phyloP scores from a whole-genome alignment of 2,888 invertebrate species.

The Leptopilina myrica region DNA sequence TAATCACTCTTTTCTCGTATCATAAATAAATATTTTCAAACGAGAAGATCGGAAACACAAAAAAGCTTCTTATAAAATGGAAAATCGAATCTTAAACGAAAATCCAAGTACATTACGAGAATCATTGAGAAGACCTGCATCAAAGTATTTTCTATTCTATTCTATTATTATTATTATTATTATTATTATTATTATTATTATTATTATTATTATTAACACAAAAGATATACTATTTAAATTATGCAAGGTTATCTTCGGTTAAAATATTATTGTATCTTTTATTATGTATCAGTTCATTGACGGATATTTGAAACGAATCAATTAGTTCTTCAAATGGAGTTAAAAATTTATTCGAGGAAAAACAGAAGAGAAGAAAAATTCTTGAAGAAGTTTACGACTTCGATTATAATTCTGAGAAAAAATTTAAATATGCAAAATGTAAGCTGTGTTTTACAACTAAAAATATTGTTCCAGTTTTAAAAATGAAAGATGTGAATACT shows the following conservation, averaged over 20 bases:
- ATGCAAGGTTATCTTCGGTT: neutral
- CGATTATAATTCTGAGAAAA: neutral
- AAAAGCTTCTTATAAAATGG: neutral
- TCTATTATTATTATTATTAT: no score
- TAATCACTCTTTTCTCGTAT: neutral
- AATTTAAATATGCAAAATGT: neutral
- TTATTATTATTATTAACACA: no score
- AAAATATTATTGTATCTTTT: neutral
- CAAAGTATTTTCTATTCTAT: neutral
- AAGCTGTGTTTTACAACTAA: neutral
- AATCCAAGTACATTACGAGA: neutral
- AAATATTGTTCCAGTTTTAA: neutral
- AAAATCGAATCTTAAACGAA: neutral
- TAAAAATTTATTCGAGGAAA: no score
- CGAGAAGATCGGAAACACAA: neutral
- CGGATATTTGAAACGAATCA: neutral
- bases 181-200: no score
- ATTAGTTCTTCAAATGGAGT: no score
- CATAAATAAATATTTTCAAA: neutral
- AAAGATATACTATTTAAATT: no score
- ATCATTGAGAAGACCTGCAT: neutral
- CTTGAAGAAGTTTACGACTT: neutral
- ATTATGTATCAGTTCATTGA: neutral
- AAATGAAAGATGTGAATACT: neutral
- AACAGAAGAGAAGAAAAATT: neutral